Base-by-base conservation (phyloP, 2,113 vertebrate species). In the Gobius niger region DNA sequence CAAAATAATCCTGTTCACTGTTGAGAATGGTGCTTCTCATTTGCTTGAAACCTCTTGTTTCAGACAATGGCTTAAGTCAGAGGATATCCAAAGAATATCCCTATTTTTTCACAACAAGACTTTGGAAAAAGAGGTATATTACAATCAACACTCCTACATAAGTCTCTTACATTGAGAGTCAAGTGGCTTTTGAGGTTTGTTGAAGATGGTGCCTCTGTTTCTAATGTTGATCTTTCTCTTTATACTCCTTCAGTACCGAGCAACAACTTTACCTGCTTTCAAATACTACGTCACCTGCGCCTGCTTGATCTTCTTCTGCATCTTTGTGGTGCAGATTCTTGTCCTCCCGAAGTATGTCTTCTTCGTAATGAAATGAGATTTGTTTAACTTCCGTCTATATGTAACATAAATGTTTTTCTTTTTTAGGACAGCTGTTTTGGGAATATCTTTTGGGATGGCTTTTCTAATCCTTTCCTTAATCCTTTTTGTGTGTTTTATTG, bases 1-100 rank as follows among this genome's bases (percentile, higher is more conserved):
- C 12, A 71, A 73, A 41, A 40, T 5, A 62, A 44, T 40, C 18
- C 3, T 0, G 16, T 6, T 7, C 41, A 40, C 24, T 57, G 14
- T 7, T 44, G 11, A 24, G 52, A 54, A 14, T 54, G 24, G 9
- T 57, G 4, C 51, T 72, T 47, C 40, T 40, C 13, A 57, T 57
- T 11, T 7, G 50, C 63, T 7, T 60, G 40, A 9, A 57, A 14
- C 47, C 0, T 69, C 50, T 68, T 57, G 41, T 85, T 89, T 34
- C 73, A 99, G 97, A 86, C 97, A 99, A 60, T 99, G 97, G 97
- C 94, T 98, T 51, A 99, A 99, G 86, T 99, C 97, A 12, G 96
- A 99, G 82, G 97, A 99, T 74, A 98, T 99, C 87, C 96, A 99
- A 85, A 95, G 97, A 91, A 97, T 98, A 92, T 97, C 96, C 0